Evolutionary conservation across 2,113 vertebrate genomes (phyloP), one percentile per base, ranked within the genome.

Genomic region (Butorides virescens): DNA sequence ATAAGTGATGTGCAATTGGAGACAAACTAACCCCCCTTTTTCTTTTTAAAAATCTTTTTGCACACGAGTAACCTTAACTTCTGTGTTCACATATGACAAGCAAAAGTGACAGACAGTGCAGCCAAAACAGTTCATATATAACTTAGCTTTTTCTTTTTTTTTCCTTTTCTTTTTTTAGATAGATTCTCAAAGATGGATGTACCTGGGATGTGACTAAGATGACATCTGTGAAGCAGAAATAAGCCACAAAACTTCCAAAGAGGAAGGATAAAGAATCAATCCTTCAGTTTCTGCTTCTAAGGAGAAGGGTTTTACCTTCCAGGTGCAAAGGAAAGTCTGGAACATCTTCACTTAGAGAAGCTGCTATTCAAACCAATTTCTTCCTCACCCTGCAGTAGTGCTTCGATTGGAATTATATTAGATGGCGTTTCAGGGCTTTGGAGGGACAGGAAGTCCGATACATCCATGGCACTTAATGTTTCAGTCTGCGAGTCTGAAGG

Each of bases 371-470:
- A 97, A 97, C 97, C 97, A 94, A 99, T 98, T 72, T 99, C 98
- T 36, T 99, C 98, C 50, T 99, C 98, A 16, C 98, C 98, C 92
- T 99, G 98, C 92, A 99, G 98, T 98, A 99, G 98, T 91, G 99
- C 99, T 98, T 99, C 99, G 0, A 99, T 97, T 92, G 97, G 97
- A 90, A 98, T 98, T 87, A 98, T 98, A 91, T 97, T 98, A 79
- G 98, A 98, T 0, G 98, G 96, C 19, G 98, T 98, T 91, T 98
- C 99, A 9, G 99, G 98, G 97, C 98, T 99, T 97, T 99, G 99
- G 89, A 99, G 98, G 67, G 99, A 99, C 79, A 99, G 98, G 93
- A 99, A 99, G 97, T 99, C 99, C 1, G 99, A 99, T 84, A 99
- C 97, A 90, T 99, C 99, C 98, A 99, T 99, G 97, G 98, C 99